Percentiles rank a stretch among this genome's conserved stretches.
Evolutionary conservation across 2,797 vertebrate genomes (phyloP).

Genomic region (Megalops cyprinoides): DNA sequence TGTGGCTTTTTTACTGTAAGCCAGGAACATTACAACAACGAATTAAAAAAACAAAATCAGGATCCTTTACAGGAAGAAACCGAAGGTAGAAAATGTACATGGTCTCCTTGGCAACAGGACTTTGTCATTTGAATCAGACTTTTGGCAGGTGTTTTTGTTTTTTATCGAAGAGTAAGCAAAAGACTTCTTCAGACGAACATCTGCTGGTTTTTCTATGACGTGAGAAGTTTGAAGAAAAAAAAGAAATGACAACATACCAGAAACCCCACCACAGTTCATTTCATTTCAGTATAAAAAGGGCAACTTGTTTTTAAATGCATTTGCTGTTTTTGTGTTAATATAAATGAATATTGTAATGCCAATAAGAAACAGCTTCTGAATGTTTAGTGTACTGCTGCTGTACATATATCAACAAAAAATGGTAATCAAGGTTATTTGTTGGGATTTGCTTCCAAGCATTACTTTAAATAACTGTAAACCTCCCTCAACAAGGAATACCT

Average conservation of each 20-base stretch:
- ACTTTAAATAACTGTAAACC: conserved; percentile 84
- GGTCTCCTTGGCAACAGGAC: conserved; percentile 17
- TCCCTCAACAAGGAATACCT: conserved; percentile 99
- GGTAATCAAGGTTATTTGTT: conserved; percentile 80
- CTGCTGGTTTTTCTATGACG: conserved; percentile 74
- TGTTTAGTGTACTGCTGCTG: conserved; percentile 98
- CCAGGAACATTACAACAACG: background rate
- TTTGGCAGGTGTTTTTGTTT: conserved; percentile 55
- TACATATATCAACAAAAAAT: conserved; percentile 83
- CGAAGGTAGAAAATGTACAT: background rate
- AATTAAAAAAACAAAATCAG: conserved; percentile 6
- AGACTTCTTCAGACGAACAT: conserved; percentile 77
- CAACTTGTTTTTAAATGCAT: conserved; percentile 84
- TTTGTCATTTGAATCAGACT: conserved; percentile 18
- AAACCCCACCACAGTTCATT: conserved; percentile 74
- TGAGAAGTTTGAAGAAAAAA: background rate
- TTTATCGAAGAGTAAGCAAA: conserved; percentile 52
- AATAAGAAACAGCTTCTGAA: conserved; percentile 99
- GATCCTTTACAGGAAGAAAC: conserved; percentile 15
- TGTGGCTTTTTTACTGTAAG: conserved; percentile 15
- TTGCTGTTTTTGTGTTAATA: conserved; percentile 88
- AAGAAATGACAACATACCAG: background rate
- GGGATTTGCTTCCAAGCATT: conserved; percentile 93
- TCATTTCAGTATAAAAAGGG: conserved; percentile 91
- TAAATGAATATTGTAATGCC: conserved; percentile 91